Evolutionary conservation across 2,113 vertebrate genomes (phyloP), one percentile per base, ranked within the genome.

Genomic region (Amblyornis subalaris): DNA sequence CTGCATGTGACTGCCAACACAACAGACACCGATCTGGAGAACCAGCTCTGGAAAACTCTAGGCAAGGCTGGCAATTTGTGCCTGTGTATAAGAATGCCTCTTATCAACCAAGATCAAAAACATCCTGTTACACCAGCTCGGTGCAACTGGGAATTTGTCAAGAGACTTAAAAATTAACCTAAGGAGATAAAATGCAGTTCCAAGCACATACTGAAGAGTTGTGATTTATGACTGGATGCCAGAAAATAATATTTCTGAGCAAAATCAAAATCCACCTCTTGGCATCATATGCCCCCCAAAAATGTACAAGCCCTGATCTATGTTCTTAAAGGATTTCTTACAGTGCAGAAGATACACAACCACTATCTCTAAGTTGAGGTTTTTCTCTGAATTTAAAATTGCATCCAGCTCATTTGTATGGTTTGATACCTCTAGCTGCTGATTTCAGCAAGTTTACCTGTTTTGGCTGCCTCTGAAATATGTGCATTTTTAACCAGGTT

Each of bases 401-500:
- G 4, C 45, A 72, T 29, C n/a, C 31, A 72, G 22, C 26, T 75
- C 0, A 0, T 45, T 62, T 47, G 18, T 18, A 36, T 5, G 5
- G 22, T 20, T 18, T 44, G 25, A 2, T 22, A 61, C 11, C n/a
- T 73, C 22, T 9, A 31, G 38, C 2, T 73, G 67, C 29, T 83
- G 35, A 42, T 47, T 86, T 25, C 25, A 79, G 38, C 47, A 78
- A 47, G 38, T 45, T 96, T 96, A 99, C 99, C 98, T 99, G 97
- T 76, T 97, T 97, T 26, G 87, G 72, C 44, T 96, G 80, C 54
- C 80, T 96, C 66, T 97, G 90, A 85, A 97, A 95, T 57, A 97
- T 20, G 33, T 98, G 97, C 24, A 12, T 44, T 96, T 97, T 99
- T 83, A 99, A 93, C 99, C 99, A 99, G 69, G 91, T 97, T 97